Base-by-base conservation (phyloP, 2,113 vertebrate species). In the Dinomys branickii region DNA sequence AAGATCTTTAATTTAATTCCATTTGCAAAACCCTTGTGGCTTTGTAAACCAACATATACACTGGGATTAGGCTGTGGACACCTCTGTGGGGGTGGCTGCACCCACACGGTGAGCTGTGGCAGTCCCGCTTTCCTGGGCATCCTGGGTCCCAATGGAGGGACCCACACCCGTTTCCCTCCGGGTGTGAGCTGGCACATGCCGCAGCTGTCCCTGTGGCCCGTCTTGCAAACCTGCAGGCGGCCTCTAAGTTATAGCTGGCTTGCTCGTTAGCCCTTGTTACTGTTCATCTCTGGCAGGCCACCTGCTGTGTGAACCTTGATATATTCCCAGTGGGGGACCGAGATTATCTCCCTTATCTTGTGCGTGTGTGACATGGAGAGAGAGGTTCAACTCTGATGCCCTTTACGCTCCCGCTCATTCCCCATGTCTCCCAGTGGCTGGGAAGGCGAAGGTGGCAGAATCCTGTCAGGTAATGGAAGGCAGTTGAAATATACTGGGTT, bases 171-270 rank as follows among this genome's bases (percentile, higher is more conserved):
- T 35, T n/a, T 26, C 54, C 65, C 59, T 71, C 10, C 28, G 59
- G 78, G 61, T 56, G 63, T 11, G 78, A 69, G n/a, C n/a, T 54
- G 26, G 47, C 59, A 17, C 33, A 13, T 54, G n/a, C 61, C 13
- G 61, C n/a, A 30, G 59, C 47, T 24, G 19, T 44, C 81, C 84
- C 52, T 11, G 8, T 1, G 30, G 35, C 33, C 44, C 30, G 22
- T 38, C 2, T n/a, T 5, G 0, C 33, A 24, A 3, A 19, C 87
- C 65, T 47, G 13, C 11, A 1, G 33, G 94, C 9, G 0, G 35
- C 24, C 13, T 54, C 84, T 44, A 7, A 3, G 0, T n/a, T 26
- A 11, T 1, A 7, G 1, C 80, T 6, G 10, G 38, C 3, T 63
- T 19, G 38, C 17, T 85, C 41, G 0, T 7, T 24, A 38, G 73